Percentiles rank a stretch among this genome's conserved stretches.
Evolutionary conservation across 2,113 vertebrate species (phyloP).

Genomic region (Psettodes erumei): DNA sequence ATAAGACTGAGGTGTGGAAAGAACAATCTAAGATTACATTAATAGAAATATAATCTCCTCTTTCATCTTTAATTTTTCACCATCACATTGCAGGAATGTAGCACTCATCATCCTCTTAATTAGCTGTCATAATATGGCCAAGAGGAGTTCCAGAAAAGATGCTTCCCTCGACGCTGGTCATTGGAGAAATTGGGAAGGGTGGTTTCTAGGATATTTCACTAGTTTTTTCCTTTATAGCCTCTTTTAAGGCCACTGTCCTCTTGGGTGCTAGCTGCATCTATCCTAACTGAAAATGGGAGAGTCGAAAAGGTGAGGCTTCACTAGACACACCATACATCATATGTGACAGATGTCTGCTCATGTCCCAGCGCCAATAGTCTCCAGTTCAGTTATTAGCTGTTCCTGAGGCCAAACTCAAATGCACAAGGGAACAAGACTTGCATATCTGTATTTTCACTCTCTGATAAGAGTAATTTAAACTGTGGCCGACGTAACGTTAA

Average conservation of each 20-base stretch:
- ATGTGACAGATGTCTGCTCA: conserved; percentile 59
- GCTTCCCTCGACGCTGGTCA: conserved; percentile 67
- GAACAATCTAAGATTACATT: conserved; percentile 57
- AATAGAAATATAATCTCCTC: conserved; percentile 75
- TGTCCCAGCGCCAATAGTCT: conserved; percentile 32
- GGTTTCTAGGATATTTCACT: conserved; percentile 72
- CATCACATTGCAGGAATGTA: conserved; percentile 68
- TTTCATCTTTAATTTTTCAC: conserved; percentile 70
- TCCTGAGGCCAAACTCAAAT: conserved; percentile 3
- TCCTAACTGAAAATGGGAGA: conserved; percentile 60
- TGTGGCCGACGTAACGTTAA: neutral
- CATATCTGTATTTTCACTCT: neutral
- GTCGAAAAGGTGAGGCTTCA: conserved; percentile 58
- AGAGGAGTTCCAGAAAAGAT: conserved; percentile 75
- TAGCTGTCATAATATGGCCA: conserved; percentile 81
- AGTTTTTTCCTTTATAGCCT: conserved; percentile 58
- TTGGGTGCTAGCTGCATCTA: conserved; percentile 42
- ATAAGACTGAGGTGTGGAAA: conserved; percentile 46
- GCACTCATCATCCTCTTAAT: conserved; percentile 81
- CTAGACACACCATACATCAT: conserved; percentile 60
- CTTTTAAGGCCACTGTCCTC: conserved; percentile 64
- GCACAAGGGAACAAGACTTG: neutral
- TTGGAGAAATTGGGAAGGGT: conserved; percentile 37
- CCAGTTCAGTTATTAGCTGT: conserved; percentile 29
- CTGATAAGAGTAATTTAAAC: neutral